Conservation (phyloP, 2,797 vertebrate genomes). For the Fistularia tabacaria region DNA sequence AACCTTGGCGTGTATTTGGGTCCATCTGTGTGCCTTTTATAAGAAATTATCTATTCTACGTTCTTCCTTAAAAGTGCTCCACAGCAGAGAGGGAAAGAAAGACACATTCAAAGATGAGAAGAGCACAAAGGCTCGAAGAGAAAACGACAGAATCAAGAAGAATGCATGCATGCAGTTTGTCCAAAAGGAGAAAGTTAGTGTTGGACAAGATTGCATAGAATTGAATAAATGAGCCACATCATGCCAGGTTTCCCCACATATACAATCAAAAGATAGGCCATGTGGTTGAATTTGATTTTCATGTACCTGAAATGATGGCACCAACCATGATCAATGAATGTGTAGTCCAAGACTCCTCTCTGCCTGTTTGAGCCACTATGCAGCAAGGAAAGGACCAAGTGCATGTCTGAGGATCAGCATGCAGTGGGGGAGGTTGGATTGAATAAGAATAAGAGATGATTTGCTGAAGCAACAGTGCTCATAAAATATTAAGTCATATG, state of each 20-base stretch:
- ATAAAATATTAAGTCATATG: too few species aligned
- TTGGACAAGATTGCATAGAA: constrained; percentile 8
- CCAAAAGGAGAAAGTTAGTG: constrained; percentile 9
- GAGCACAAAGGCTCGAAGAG: constrained; percentile 13
- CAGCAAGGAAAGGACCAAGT: too few species aligned
- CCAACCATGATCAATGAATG: too few species aligned
- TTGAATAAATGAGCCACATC: constrained; percentile 14
- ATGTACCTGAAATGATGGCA: neutral
- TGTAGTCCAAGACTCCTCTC: too few species aligned
- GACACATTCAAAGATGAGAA: constrained; percentile 8
- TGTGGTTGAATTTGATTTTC: neutral
- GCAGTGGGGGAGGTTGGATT: too few species aligned
- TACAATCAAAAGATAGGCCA: neutral
- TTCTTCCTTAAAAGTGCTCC: constrained; percentile 38
- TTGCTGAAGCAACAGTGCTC: too few species aligned
- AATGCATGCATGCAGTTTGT: constrained; percentile 10
- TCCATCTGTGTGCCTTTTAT: constrained; percentile 71
- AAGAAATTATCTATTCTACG: constrained; percentile 58
- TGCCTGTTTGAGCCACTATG: too few species aligned
- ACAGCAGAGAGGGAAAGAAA: neutral
- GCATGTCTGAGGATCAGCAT: too few species aligned
- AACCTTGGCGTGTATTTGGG: constrained; percentile 66
- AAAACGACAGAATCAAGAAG: constrained; percentile 7
- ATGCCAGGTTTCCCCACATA: constrained; percentile 1
- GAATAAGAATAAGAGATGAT: too few species aligned